A percentile compares a stretch with the other conserved stretches of the same genome.
Conservation (phyloP, 2,888 invertebrate species). For the Tetranychus truncatus region DNA sequence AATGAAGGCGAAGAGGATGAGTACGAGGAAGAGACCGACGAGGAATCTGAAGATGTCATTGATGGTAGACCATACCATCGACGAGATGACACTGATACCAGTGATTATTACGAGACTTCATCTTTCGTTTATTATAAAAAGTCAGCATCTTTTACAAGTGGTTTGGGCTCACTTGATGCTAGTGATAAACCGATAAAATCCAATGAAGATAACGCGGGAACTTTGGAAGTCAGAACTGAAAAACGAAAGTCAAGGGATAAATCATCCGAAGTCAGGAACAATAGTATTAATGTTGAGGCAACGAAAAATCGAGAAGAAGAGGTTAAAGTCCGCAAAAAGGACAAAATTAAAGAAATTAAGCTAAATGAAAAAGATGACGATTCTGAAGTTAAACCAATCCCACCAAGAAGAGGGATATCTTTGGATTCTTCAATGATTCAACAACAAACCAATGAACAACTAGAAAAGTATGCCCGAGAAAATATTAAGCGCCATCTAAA, state of each 20-base stretch:
- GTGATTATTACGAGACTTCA: slow-evolving; percentile 9
- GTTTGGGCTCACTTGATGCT: not conserved
- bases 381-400: slow-evolving; percentile 7
- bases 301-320: not conserved
- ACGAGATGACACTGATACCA: slow-evolving; percentile 6
- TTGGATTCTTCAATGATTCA: not conserved
- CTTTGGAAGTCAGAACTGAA: not conserved
- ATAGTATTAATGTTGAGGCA: not conserved
- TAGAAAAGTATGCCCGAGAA: slow-evolving; percentile 38
- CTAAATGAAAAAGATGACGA: not conserved
- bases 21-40: slow-evolving; percentile 25
- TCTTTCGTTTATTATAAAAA: slow-evolving; percentile 9
- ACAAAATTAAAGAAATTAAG: not conserved
- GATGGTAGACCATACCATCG: slow-evolving; percentile 1
- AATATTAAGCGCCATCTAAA: slow-evolving; percentile 13
- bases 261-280: not conserved
- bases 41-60: slow-evolving; percentile 28
- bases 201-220: not conserved
- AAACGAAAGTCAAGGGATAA: not conserved
- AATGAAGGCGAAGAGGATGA: slow-evolving; percentile 25
- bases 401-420: slow-evolving; percentile 9
- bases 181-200: not conserved
- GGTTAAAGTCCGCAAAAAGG: not conserved
- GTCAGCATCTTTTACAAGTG: slow-evolving; percentile 7
- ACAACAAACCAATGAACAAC: slow-evolving; percentile 3